Base-by-base conservation (phyloP, 2,113 vertebrate species). In the Dasyornis broadbenti region DNA sequence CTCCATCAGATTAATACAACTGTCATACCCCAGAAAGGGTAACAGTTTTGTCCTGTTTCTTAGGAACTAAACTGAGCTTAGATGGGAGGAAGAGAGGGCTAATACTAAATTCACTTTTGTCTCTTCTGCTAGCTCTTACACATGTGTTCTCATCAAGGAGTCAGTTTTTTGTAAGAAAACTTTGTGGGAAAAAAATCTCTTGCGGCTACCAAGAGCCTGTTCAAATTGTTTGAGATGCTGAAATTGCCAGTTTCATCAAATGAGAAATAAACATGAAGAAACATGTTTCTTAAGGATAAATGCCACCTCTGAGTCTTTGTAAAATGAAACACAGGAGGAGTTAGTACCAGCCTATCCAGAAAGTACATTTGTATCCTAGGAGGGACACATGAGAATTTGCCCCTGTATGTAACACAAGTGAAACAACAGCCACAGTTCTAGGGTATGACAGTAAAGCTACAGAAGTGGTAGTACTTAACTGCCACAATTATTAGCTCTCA, bases 381-480 rank as follows among this genome's bases (percentile, higher is more conserved):
- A 61, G 24, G 11, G 4, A 19, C 17, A 10, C 0, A 0, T 37
- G 44, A 61, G 10, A 15, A 21, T 39, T 72, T 35, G 16, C 39
- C 37, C 19, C 14, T 82, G 57, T 11, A 15, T 40, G 22, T 50
- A 31, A 47, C 28, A 42, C 8, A 27, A 54, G 12, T 42, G 27
- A 78, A 47, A 9, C 21, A 79, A 35, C 19, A 87, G 56, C n/a
- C 77, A 3, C 20, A 53, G 10, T 23, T 90, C 20, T 52, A 10
- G 14, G 49, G 26, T 15, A 1, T 44, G 24, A 24, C 15, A 71
- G 26, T 50, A 31, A 59, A 86, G 28, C 61, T 94, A 27, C 17
- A 47, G 26, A 42, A 79, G 28, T 57, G 21, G 16, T 45, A 35
- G 28, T 56, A 37, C 15, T 70, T 30, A 33, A 57, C 39, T 66